A percentile compares a stretch with the other conserved stretches of the same genome.
Evolutionary conservation across 1,140 invertebrate genomes (phyloP).

Genomic region (Apolygus lucorum): DNA sequence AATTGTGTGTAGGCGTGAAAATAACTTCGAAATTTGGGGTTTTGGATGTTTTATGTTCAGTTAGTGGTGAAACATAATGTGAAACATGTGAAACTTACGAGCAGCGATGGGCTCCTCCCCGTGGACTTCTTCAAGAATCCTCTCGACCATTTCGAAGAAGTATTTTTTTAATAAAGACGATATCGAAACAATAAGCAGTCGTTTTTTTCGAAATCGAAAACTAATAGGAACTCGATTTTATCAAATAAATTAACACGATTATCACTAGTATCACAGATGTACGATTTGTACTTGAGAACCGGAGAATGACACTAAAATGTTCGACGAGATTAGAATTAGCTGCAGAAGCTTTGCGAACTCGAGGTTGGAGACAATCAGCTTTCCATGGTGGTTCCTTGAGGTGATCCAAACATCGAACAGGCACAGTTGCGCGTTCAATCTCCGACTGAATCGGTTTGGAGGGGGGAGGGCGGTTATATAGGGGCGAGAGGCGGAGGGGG

Average conservation of each 20-base stretch:
- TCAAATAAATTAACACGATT: neutral
- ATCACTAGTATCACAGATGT: constrained; percentile 5
- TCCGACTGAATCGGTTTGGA: too few species aligned
- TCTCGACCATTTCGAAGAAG: constrained; percentile 27
- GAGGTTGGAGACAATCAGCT: too few species aligned
- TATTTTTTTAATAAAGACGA: neutral
- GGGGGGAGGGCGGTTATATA: too few species aligned
- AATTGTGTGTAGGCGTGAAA: neutral
- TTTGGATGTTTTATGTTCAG: neutral
- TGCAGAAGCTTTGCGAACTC: too few species aligned
- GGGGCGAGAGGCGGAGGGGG: too few species aligned
- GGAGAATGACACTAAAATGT: neutral
- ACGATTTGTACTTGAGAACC: neutral
- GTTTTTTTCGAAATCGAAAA: neutral
- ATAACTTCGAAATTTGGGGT: neutral
- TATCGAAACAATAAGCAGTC: neutral
- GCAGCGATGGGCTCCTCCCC: constrained; percentile 25
- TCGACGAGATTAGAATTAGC: too few species aligned
- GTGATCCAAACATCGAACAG: too few species aligned
- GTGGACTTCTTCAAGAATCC: constrained; percentile 27
- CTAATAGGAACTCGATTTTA: neutral
- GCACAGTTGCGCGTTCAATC: too few species aligned
- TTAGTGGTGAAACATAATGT: neutral
- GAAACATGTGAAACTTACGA: constrained; percentile 22
- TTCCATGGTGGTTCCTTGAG: too few species aligned